Evolutionary conservation across 2,888 invertebrate species (phyloP), one percentile per base, ranked within the genome.

Genomic region (Polymixis lichenea): DNA sequence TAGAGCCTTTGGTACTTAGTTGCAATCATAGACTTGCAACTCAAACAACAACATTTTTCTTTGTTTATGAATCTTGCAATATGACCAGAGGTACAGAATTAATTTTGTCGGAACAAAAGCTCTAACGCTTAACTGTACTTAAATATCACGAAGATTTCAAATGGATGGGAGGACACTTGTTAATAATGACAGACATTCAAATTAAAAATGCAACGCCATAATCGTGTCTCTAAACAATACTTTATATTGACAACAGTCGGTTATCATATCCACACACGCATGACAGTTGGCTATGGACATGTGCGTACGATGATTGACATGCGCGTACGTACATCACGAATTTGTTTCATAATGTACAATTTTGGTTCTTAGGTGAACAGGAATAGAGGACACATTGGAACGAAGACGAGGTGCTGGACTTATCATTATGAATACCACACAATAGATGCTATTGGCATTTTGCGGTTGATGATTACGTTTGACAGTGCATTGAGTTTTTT

Each of bases 221-320:
- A 69, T 75, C 58, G 62, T 70, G 68, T 75, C 46, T 67, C 49
- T 61, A 69, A 71, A 82, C 85, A 83, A 82, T 82, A 82, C 72
- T 56, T 75, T 66, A 69, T 80, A 76, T 80, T 78, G 76, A 85
- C 82, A 79, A 66, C 60, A 28, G 65, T 22, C 68, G 76, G 72
- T 79, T 78, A 84, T 69, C 38, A 81, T 72, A 65, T 67, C 60
- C 75, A 82, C 75, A 83, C 78, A 87, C 86, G 86, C 85, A 87
- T 88, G 89, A 88, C 90, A 89, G 88, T 88, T 88, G 89, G 89
- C 89, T 90, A 90, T 91, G 86, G 91, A 90, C 91, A 91, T 91
- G 82, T 90, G 91, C 88, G 83, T 86, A 82, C 78, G 83, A 90
- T 88, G 90, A 89, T 89, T 89, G 92, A 89, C 90, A 84, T 85